Evolutionary conservation across 53 echinoderm and acorn worm genomes (phyloP).

Genomic region (Holothuria scabra): DNA sequence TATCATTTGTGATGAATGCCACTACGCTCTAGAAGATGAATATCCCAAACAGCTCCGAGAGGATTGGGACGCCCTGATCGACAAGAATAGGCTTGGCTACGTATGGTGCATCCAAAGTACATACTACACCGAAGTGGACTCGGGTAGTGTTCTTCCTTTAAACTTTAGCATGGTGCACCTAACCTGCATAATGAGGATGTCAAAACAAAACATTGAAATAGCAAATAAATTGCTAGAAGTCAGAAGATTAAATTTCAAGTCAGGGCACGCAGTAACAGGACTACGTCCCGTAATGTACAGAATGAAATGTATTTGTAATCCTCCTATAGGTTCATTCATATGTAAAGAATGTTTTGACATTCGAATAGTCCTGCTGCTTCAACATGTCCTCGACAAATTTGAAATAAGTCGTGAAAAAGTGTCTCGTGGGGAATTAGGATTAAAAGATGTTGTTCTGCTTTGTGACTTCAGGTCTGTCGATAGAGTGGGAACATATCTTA

Average conservation of each 20-base stretch:
- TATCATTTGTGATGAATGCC: conserved; percentile 13
- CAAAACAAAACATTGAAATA: conserved; percentile 1
- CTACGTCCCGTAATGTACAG: conserved; percentile 22
- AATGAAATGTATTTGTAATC: conserved; percentile 22
- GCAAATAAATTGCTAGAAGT: conserved; percentile 1
- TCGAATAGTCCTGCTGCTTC: background rate
- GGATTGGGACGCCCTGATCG: background rate
- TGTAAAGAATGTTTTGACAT: conserved; percentile 12
- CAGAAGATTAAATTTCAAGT: conserved; percentile 16
- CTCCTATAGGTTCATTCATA: background rate
- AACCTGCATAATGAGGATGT: conserved; percentile 6
- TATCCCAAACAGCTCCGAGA: background rate
- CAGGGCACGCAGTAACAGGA: conserved; percentile 28
- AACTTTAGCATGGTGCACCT: conserved; percentile 7
- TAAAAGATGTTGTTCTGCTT: conserved; percentile 1
- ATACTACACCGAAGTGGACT: conserved; percentile 6
- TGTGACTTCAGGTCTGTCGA: background rate
- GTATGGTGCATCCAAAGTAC: conserved; percentile 29
- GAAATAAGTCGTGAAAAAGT: background rate
- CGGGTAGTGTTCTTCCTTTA: background rate
- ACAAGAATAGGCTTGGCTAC: background rate
- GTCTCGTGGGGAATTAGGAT: background rate
- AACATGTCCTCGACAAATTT: conserved; percentile 10
- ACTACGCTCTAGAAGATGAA: background rate
- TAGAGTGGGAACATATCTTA: background rate